These are phyloP conservation scores for Epinotia bilunana DNA, from an alignment of 2,888 invertebrate species.

Conservation along the genomic window DNA sequence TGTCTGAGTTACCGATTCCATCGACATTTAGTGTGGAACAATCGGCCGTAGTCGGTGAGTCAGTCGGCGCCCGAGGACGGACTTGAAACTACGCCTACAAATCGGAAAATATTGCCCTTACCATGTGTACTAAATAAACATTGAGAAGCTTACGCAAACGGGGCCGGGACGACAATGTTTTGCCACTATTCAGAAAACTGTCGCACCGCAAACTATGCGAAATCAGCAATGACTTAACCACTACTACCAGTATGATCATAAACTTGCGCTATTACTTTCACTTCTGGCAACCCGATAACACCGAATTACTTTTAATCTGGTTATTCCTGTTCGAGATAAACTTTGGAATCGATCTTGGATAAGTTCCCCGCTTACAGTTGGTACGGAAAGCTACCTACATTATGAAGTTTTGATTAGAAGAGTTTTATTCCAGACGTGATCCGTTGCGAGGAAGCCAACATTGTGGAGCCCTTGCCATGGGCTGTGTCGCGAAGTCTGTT, in stretches of 20 bases:
- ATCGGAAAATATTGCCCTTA: constrained; percentile 61
- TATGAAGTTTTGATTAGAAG: constrained; percentile 72
- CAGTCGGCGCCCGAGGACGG: constrained; percentile 74
- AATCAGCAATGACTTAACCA: neutral
- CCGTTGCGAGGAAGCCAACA: constrained; percentile 69
- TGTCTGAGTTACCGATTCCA: constrained; percentile 80
- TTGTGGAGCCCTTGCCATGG: constrained; percentile 64
- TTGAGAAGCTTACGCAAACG: constrained; percentile 49
- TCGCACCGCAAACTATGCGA: neutral
- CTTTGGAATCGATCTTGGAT: constrained; percentile 20
- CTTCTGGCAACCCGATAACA: neutral
- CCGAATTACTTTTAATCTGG: neutral
- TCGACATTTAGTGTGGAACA: constrained; percentile 79
- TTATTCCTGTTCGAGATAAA: constrained; percentile 1
- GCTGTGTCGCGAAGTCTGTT: constrained; percentile 63
- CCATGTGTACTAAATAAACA: constrained; percentile 64
- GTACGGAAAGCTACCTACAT: constrained; percentile 59
- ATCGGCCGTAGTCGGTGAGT: constrained; percentile 76
- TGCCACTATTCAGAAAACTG: neutral
- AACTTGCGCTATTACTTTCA: neutral
- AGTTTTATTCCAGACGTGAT: constrained; percentile 65
- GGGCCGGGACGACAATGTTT: neutral
- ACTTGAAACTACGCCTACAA: constrained; percentile 73
- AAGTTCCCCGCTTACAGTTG: neutral
- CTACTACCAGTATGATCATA: neutral